These are phyloP conservation scores for Eidolon dupreanum DNA, from an alignment of 2,797 vertebrate genomes.

Conservation along the genomic window DNA sequence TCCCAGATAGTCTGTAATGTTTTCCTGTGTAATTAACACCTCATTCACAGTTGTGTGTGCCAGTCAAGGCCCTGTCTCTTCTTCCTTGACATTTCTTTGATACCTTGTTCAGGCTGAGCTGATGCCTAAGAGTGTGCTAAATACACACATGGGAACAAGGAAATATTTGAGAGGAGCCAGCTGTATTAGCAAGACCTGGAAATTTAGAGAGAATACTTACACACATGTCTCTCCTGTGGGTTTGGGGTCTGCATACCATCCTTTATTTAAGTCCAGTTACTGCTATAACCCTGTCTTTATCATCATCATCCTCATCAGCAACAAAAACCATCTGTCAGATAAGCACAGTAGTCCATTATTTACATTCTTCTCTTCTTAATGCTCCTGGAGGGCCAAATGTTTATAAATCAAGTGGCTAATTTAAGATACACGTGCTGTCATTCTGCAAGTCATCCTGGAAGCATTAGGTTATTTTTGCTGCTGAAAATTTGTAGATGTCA, in stretches of 20 bases:
- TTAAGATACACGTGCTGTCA: slow-evolving; percentile 55
- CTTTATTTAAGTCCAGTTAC: slow-evolving; percentile 38
- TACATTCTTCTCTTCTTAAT: slow-evolving; percentile 61
- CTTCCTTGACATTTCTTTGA: slow-evolving; percentile 81
- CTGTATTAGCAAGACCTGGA: slow-evolving; percentile 37
- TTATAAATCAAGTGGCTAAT: slow-evolving; percentile 71
- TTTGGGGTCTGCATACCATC: slow-evolving; percentile 45
- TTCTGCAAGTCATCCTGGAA: slow-evolving; percentile 35
- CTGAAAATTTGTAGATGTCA: slow-evolving; percentile 15
- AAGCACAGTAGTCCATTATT: slow-evolving; percentile 49
- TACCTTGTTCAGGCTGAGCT: slow-evolving; percentile 81
- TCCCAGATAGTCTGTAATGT: slow-evolving; percentile 77
- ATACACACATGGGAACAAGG: slow-evolving; percentile 74
- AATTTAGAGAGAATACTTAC: slow-evolving; percentile 56
- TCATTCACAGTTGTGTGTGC: slow-evolving; percentile 82
- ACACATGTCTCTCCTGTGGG: slow-evolving; percentile 56
- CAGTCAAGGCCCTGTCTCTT: slow-evolving; percentile 80
- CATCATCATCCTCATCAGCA: slow-evolving; percentile 1
- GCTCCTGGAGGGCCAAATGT: slow-evolving; percentile 47
- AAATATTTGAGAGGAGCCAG: slow-evolving; percentile 75
- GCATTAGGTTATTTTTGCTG: slow-evolving; percentile 32
- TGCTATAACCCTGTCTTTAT: background rate
- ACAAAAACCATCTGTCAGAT: slow-evolving; percentile 50
- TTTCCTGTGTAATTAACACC: slow-evolving; percentile 87
- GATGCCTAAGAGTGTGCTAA: slow-evolving; percentile 75